phyloP scores from a whole-genome alignment of 2,797 vertebrate genomes.

The Craterocephalus amniculus region DNA sequence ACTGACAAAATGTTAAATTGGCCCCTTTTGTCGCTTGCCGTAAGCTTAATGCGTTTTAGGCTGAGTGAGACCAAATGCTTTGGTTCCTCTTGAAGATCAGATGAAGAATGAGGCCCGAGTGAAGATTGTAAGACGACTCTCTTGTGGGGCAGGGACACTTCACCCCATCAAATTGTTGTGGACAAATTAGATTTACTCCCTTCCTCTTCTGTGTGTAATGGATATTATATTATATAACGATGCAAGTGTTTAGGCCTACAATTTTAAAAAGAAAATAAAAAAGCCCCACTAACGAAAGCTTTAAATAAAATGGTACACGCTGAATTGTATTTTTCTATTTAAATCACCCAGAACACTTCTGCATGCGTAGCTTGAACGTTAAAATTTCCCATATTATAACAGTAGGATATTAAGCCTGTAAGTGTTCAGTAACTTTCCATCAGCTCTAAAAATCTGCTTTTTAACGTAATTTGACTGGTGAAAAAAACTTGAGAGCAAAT shows the following conservation, averaged over 20 bases:
- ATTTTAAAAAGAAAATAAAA: background rate
- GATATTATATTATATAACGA: constrained; percentile 62
- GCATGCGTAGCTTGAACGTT: background rate
- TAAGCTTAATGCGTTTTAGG: background rate
- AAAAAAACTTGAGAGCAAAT: constrained; percentile 48
- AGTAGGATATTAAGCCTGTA: background rate
- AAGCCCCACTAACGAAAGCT: constrained; percentile 49
- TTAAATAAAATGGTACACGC: background rate
- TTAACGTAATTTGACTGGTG: constrained; percentile 8
- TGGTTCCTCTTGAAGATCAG: constrained; percentile 31
- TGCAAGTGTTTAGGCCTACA: constrained; percentile 43
- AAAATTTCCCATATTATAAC: background rate
- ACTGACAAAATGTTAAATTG: background rate
- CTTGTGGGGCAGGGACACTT: constrained; percentile 53
- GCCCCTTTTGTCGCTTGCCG: background rate
- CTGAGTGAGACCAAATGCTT: background rate
- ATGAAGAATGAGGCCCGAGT: constrained; percentile 25
- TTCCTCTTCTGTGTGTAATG: constrained; percentile 64
- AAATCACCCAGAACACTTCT: background rate
- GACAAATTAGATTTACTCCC: constrained; percentile 73
- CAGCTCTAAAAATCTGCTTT: constrained; percentile 4
- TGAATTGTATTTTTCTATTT: background rate
- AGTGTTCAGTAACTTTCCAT: background rate
- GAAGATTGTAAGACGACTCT: constrained; percentile 45
- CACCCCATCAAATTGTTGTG: constrained; percentile 41